Conservation (phyloP, 2,113 vertebrate species). For the Ptilonorhynchus violaceus region DNA sequence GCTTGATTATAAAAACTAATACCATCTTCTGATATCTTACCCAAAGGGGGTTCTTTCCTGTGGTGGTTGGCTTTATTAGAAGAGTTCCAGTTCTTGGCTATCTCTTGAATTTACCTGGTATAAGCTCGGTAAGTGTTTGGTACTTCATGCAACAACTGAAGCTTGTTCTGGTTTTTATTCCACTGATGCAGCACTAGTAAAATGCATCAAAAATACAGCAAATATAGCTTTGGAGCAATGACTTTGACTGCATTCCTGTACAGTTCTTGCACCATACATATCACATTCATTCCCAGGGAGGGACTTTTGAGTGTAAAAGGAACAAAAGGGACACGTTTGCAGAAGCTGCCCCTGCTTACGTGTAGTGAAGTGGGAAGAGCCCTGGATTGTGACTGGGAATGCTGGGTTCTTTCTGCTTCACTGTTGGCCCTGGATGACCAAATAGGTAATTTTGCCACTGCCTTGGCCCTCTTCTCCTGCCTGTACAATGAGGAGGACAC, state of each 20-base stretch:
- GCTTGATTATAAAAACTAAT: background rate
- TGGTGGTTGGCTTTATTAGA: conserved; percentile 93
- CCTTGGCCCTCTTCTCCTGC: background rate
- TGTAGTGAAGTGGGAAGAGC: background rate
- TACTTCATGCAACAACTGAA: background rate
- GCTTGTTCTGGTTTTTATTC: background rate
- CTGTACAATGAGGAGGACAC: background rate
- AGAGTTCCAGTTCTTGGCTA: conserved; percentile 94
- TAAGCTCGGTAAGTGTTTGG: conserved; percentile 88
- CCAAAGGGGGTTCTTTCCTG: conserved; percentile 95
- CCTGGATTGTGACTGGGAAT: background rate
- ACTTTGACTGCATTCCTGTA: background rate
- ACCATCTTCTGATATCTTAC: background rate
- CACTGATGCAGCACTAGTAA: background rate
- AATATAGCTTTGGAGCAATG: background rate
- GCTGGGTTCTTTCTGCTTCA: background rate
- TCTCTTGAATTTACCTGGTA: conserved; percentile 95
- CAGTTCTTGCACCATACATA: background rate
- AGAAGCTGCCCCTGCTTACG: background rate
- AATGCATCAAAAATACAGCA: background rate
- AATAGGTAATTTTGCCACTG: background rate
- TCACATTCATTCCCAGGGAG: background rate
- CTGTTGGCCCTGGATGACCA: background rate
- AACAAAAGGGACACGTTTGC: background rate
- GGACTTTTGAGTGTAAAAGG: background rate